Conservation (phyloP, 2,113 vertebrate species). For the Platysternon megacephalum region DNA sequence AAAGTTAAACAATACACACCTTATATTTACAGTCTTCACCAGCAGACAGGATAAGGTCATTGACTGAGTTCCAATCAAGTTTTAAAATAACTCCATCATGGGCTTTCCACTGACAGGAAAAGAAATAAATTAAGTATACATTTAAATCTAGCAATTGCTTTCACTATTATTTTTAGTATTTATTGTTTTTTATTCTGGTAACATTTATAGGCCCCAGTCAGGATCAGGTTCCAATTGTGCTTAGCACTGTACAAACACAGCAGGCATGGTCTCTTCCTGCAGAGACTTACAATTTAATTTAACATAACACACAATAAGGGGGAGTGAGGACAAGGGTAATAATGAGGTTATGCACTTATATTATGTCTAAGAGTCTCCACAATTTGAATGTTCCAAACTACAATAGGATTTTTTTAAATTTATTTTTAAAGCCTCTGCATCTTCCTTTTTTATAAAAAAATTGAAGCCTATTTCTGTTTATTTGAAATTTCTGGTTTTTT, state of each 20-base stretch:
- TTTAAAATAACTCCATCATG: constrained; percentile 95
- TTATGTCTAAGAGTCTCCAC: not conserved
- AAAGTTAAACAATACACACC: constrained; percentile 73
- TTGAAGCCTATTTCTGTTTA: not conserved
- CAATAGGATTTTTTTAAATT: not conserved
- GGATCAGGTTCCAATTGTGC: not conserved
- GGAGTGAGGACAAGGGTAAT: not conserved
- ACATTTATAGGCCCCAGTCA: not conserved
- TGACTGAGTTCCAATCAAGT: constrained; percentile 97
- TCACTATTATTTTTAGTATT: not conserved
- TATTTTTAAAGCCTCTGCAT: not conserved
- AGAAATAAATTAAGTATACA: not conserved
- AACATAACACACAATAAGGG: not conserved
- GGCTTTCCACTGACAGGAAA: constrained; percentile 91
- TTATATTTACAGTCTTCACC: constrained; percentile 99
- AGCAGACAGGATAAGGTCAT: constrained; percentile 93
- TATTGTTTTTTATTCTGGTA: not conserved
- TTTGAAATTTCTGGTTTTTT: not conserved
- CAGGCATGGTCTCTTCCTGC: not conserved
- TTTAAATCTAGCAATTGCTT: not conserved
- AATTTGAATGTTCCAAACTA: rapidly evolving
- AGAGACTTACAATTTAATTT: not conserved
- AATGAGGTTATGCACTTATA: not conserved
- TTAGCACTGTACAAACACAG: not conserved
- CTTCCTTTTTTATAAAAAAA: not conserved